Evolutionary conservation across 1,140 invertebrate species (phyloP), one percentile per base, ranked within the genome.

Genomic region (Aphelinus certus): DNA sequence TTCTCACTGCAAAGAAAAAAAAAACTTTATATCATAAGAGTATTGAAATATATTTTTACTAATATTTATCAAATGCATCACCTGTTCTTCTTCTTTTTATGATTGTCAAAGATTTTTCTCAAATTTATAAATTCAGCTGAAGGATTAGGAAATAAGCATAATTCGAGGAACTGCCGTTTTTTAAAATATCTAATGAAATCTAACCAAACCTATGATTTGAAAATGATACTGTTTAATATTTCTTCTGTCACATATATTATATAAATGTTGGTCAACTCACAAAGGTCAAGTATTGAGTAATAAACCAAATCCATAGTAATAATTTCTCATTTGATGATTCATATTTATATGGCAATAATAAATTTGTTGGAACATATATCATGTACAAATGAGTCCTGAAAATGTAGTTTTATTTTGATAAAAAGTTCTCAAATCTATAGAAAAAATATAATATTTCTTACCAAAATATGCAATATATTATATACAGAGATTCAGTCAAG

Each of bases 331-430:
- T 4, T 7, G 3, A 42, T 6, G 6, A 67, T 48, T 76, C 51
- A 60, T 47, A 60, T 47, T 75, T 71, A 69, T 75, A 75, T 45
- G 26, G n/a, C 1, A 65, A 7, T 43, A 76, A 55, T 71, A 71
- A 48, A 69, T 71, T 55, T 55, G 9, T 53, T 55, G 64, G 63
- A 76, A 76, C 45, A 48, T 60, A 5, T 26, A 71, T 47, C 43
- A 61, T n/a, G 49, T 67, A 71, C 9, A 67, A 26, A 56, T 57
- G 65, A 26, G 46, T 65, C 68, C 73, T 75, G 43, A 4, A 57
- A 63, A 61, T 53, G 55, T n/a, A 62, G 7, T 46, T 45, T 42
- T 47, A 64, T 47, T 64, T 3, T 45, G 1, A 42, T 2, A 60
- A 51, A 10, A 45, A 6, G 7, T 71, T 55, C 2, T 62, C 10